A percentile compares a stretch with the other conserved stretches of the same genome.
These are phyloP conservation scores for Eremobia ochroleuca DNA, from an alignment of 2,888 invertebrate genomes.

Conservation along the genomic window DNA sequence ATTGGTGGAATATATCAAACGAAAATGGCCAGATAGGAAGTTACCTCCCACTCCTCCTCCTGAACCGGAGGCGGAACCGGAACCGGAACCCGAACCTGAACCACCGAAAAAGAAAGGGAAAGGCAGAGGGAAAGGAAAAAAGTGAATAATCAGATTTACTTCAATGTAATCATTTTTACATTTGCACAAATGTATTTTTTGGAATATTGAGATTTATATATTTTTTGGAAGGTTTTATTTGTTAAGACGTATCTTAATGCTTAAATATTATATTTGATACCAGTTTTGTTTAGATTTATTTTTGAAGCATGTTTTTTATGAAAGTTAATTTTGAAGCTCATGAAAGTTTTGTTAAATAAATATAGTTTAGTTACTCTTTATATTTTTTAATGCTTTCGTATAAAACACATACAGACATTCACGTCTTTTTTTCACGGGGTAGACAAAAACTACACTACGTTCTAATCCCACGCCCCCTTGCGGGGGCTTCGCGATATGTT, in stretches of 20 bases:
- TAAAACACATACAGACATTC: no score
- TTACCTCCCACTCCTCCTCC: slow-evolving; percentile 80
- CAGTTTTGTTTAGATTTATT: not conserved
- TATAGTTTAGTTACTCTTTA: not conserved
- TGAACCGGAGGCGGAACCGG: slow-evolving; percentile 73
- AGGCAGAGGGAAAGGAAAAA: slow-evolving; percentile 11
- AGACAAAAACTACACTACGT: not conserved
- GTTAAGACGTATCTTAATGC: not conserved
- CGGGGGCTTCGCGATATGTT: no score
- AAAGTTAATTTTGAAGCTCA: not conserved
- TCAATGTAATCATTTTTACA: not conserved
- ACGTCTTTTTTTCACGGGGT: not conserved
- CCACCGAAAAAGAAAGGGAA: not conserved
- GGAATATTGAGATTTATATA: not conserved
- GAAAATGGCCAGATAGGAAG: slow-evolving; percentile 82
- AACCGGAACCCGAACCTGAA: not conserved
- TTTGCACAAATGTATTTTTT: not conserved
- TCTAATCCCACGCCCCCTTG: no score
- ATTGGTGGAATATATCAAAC: slow-evolving; percentile 77
- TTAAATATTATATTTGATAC: not conserved
- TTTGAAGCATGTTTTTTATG: not conserved
- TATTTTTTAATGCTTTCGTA: not conserved
- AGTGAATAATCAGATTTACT: slow-evolving; percentile 10
- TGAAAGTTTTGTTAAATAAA: not conserved
- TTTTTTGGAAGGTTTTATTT: not conserved